Base-by-base conservation (phyloP, 1,140 invertebrate genomes). In the Caerostris extrusa region DNA sequence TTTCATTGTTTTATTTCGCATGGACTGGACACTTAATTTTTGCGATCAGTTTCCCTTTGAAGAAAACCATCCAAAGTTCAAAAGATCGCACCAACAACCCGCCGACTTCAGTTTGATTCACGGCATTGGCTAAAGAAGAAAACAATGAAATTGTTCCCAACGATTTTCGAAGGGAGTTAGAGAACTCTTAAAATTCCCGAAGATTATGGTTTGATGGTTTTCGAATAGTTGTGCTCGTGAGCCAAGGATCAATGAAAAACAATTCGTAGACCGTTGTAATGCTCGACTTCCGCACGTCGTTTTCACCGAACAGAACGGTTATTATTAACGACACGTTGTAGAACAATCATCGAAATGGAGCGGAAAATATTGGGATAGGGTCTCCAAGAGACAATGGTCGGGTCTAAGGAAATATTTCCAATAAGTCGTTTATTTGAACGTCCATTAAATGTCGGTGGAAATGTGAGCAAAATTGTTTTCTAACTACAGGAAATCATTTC, bases 301-400 rank as follows among this genome's bases (percentile, higher is more conserved):
- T 77, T 77, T 77, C 71, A 5, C 71, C 53, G 6, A 83, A 83
- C 82, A 83, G 82, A 83, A 56, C 55, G 82, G 56, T 14, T 83
- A 19, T 83, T 83, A 83, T n/a, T 83, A 58, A 83, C 12, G 82
- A 77, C 71, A 77, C 71, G 71, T 77, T 77, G 50, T 50, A 8
- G 55, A 83, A 83, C 82, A 83, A 83, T 83, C 14, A 4, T 56
- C 4, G 82, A 83, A 83, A 83, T 83, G 82, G 82, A 83, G 82
- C 82, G 82, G 82, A 83, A 83, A 83, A 83, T 83, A 57, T 58
- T 58, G 12, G 82, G 56, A 56, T 57, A 56, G n/a, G n/a, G 81
- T 56, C 12, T 83, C 17, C 17, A 83, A 55, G 81, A 83, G 14
- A 83, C 82, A 83, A 83, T 83, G 55, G 82, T 83, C 34, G 57